Conservation (phyloP, 2,797 vertebrate genomes). For the Ficedula albicollis region DNA sequence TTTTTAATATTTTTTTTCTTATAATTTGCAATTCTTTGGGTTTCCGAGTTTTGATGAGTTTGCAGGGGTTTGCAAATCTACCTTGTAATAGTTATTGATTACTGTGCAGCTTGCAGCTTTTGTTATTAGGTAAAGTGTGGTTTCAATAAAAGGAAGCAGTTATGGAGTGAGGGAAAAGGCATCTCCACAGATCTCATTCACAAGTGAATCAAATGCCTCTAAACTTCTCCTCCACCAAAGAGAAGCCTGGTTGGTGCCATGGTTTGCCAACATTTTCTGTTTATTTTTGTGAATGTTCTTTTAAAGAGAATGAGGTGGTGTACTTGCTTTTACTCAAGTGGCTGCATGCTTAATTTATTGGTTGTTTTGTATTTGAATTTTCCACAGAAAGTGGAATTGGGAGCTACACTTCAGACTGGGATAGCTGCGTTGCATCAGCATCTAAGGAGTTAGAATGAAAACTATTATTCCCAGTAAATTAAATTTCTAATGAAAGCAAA, state of each 20-base stretch:
- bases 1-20: background rate
- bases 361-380: background rate
- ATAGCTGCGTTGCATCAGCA: background rate
- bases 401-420: background rate
- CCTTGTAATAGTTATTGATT: background rate
- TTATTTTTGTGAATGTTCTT: background rate
- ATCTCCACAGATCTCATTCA: background rate
- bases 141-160: background rate
- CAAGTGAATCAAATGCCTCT: background rate
- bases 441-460: background rate
- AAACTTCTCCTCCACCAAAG: background rate
- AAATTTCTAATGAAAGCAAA: background rate
- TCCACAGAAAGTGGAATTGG: background rate
- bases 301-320: fast-evolving
- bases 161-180: background rate
- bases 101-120: background rate
- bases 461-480: background rate
- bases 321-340: background rate
- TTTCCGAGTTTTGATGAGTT: background rate
- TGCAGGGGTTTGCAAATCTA: background rate
- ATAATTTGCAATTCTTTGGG: background rate
- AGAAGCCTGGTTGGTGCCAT: background rate
- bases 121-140: background rate
- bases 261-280: background rate
- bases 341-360: background rate